phyloP scores from a whole-genome alignment of 2,113 vertebrate genomes.

The Mormoops blainvillei region DNA sequence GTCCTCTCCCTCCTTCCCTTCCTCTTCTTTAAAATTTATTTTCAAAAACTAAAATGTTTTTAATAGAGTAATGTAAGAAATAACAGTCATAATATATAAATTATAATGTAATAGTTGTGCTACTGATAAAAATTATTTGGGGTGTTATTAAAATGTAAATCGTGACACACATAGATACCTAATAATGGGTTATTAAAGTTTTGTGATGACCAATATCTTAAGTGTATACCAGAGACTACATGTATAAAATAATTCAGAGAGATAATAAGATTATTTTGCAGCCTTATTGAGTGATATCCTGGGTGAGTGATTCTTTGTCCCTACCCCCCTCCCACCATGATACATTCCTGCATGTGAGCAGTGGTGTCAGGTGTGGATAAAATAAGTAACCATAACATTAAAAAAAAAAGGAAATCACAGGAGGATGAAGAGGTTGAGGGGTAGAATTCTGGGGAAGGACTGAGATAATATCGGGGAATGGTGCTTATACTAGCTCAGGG shows the following conservation, averaged over 20 bases:
- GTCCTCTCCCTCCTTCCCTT: too few species aligned
- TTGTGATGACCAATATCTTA: not conserved
- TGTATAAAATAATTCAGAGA: not conserved
- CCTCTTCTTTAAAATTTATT: not conserved
- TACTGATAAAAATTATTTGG: not conserved
- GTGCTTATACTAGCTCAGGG: not conserved
- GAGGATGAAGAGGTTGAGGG: not conserved
- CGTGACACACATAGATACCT: not conserved
- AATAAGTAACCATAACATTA: not conserved
- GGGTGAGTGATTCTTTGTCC: not conserved
- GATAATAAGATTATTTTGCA: not conserved
- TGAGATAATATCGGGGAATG: not conserved
- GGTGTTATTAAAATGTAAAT: not conserved
- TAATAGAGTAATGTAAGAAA: not conserved
- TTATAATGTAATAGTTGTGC: not conserved
- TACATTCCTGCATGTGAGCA: not conserved
- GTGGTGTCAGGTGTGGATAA: not conserved
- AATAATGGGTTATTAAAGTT: not conserved
- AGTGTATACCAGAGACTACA: not conserved
- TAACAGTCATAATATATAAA: not conserved
- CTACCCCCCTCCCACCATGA: accelerated
- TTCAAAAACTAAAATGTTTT: not conserved
- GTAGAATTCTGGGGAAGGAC: not conserved
- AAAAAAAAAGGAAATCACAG: not conserved
- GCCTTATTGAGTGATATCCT: not conserved